Base-by-base conservation (phyloP, 92 coral and sea anemone genomes). In the Heliopora coerulea region DNA sequence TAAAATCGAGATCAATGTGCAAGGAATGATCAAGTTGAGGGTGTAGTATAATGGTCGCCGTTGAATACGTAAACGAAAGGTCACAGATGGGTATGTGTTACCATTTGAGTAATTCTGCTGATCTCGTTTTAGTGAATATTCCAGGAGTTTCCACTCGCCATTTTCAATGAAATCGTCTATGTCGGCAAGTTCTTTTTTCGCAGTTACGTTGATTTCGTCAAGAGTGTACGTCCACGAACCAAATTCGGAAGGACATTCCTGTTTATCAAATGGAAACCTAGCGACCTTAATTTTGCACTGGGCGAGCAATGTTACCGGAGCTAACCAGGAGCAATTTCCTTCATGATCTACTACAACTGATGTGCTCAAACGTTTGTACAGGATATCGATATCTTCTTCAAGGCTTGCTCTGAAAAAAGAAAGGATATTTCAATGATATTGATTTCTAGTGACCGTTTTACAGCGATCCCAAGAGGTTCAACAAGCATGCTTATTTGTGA, bases 171-270 rank as follows among this genome's bases (percentile, higher is more conserved):
- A 90, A 59, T 85, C 88, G 24, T 67, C 57, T 28, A 82, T 72
- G 65, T 90, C 92, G 12, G 97, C 81, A 13, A 86, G 61, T 42
- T 63, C 35, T 9, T 57, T 31, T 54, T 78, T 79, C 18, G 85
- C 76, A 14, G 78, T 41, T 30, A 90, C 80, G 66, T 88, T 87
- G 44, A 90, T 52, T 11, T 59, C 72, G 60, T 68, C 78, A 12
- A 86, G 82, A 7, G 90, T 80, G 80, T 88, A 90, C 8, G 97
- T 83, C 97, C 97, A 90, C 23, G 97, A 90, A 26, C 97, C 97
- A 57, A 90, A 84, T n/a, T 57, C 75, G 30, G 87, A 78, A 12
- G 72, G 65, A 42, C 97, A 90, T 37, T 59, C 83, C 54, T 93
- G 98, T 35, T 84, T 83, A 49, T 93, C 98, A 49, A 93, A 93